These are phyloP conservation scores for Sweltsa coloradensis DNA, from an alignment of 1,140 invertebrate species.

Conservation along the genomic window DNA sequence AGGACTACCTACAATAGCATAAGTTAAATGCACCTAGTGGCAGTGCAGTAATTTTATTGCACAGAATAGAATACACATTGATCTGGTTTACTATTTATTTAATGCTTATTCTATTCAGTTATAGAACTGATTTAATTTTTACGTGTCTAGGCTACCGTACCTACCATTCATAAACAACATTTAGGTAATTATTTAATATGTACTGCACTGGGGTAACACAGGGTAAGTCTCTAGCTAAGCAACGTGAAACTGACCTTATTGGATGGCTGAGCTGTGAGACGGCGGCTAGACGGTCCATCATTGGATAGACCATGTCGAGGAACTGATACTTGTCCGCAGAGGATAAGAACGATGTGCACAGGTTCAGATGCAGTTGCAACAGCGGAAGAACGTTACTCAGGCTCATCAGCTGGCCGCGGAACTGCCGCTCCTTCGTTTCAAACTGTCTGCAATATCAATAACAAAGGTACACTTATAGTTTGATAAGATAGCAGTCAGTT, in stretches of 20 bases:
- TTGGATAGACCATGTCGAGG: conserved; percentile 49
- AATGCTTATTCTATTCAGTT: no score
- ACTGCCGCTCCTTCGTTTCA: conserved; percentile 49
- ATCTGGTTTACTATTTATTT: no score
- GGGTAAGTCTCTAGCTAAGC: no score
- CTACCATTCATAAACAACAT: no score
- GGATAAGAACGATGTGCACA: conserved; percentile 52
- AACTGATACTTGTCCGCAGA: conserved; percentile 59
- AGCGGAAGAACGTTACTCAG: conserved; percentile 47
- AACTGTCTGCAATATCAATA: conserved; percentile 36
- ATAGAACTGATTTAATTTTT: no score
- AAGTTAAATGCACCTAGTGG: no score
- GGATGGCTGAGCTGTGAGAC: conserved; percentile 54
- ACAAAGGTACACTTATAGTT: conserved; percentile 1
- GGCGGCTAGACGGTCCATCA: conserved; percentile 47
- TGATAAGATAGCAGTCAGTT: not conserved
- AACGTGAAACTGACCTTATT: conserved; percentile 33
- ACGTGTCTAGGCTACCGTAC: no score
- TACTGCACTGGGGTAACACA: no score
- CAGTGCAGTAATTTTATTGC: no score
- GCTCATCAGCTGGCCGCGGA: conserved; percentile 42
- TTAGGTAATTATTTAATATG: no score
- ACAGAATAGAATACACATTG: no score
- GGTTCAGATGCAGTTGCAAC: conserved; percentile 48
- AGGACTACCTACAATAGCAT: no score